Conservation (phyloP, 2,888 invertebrate genomes). For the Sphecodes monilicornis region DNA sequence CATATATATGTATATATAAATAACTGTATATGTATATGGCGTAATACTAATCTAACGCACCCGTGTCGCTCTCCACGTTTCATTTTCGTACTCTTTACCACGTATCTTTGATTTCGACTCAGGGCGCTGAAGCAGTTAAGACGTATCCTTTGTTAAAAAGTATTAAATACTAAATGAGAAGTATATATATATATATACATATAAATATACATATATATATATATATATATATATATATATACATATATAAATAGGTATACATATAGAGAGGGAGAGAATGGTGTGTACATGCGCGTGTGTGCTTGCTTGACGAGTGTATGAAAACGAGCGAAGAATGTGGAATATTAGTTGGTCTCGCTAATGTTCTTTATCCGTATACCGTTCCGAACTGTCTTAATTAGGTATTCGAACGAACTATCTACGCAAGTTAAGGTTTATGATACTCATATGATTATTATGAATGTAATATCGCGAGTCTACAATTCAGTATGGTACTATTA, state of each 20-base stretch:
- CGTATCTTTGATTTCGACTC: slow-evolving; percentile 61
- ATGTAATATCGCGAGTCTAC: slow-evolving; percentile 68
- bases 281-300: slow-evolving; percentile 1
- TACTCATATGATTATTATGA: slow-evolving; percentile 74
- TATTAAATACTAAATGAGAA: slow-evolving; percentile 73
- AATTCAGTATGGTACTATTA: slow-evolving; percentile 74
- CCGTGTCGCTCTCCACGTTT: slow-evolving; percentile 49
- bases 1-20: slow-evolving; percentile 41
- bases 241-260: background rate
- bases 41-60: slow-evolving; percentile 44
- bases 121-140: slow-evolving; percentile 59
- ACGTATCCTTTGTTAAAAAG: slow-evolving; percentile 76
- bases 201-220: background rate
- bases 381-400: slow-evolving; percentile 79
- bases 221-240: background rate
- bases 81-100: slow-evolving; percentile 53
- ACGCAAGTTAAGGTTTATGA: slow-evolving; percentile 72
- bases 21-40: slow-evolving; percentile 49
- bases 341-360: slow-evolving; percentile 70
- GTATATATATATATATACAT: slow-evolving; percentile 13
- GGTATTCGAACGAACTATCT: slow-evolving; percentile 75
- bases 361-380: slow-evolving; percentile 78
- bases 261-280: background rate
- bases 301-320: background rate
- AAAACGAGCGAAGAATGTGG: slow-evolving; percentile 41